These are phyloP conservation scores for Molossus alvarezi DNA, from an alignment of 2,797 vertebrate genomes.

Conservation along the genomic window DNA sequence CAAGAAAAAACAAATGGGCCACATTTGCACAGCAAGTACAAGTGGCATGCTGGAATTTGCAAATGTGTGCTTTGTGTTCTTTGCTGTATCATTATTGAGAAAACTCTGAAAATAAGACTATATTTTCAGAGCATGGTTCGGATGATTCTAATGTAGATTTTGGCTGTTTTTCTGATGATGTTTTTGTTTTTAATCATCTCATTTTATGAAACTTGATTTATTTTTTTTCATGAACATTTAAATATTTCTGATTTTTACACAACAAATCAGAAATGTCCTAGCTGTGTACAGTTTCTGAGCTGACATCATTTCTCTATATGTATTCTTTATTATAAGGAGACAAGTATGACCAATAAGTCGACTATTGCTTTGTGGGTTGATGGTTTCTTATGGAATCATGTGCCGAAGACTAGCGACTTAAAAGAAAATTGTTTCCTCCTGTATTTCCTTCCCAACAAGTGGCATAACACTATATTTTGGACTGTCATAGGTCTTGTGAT, in stretches of 20 bases:
- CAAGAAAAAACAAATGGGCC: background rate
- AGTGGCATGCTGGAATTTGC: background rate
- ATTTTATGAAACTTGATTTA: background rate
- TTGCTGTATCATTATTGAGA: background rate
- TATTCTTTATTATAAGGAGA: background rate
- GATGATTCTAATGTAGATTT: background rate
- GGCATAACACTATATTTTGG: background rate
- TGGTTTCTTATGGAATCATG: constrained; percentile 29
- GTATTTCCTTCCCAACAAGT: constrained; percentile 25
- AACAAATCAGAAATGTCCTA: constrained; percentile 26
- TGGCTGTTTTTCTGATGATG: background rate
- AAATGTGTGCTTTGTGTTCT: background rate
- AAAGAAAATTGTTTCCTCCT: constrained; percentile 48
- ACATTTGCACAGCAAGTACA: background rate
- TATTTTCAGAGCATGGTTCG: background rate
- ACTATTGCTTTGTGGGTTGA: background rate
- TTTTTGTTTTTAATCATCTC: constrained; percentile 28
- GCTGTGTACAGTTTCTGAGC: background rate
- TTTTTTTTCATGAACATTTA: constrained; percentile 14
- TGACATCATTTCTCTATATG: background rate
- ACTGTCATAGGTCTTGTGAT: background rate
- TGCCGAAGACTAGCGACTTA: background rate
- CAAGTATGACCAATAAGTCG: constrained; percentile 33
- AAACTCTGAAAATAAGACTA: background rate
- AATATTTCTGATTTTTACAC: background rate